phyloP scores from a whole-genome alignment of 2,888 invertebrate species.

The Meghimatium bilineatum region DNA sequence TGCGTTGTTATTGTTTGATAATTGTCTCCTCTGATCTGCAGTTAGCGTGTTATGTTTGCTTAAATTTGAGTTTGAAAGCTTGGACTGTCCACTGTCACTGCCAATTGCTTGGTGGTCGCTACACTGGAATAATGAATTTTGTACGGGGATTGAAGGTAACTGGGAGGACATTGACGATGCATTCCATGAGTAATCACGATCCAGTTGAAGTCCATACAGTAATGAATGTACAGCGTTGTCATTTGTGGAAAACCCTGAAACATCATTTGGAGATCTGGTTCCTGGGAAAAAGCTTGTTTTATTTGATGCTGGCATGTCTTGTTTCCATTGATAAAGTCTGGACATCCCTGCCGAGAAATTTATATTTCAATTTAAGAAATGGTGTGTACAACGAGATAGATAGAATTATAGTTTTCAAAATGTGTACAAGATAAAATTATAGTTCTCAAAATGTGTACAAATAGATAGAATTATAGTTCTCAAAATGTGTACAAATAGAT shows the following conservation, averaged over 20 bases:
- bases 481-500: too few species aligned
- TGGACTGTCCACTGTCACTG: conserved; percentile 18
- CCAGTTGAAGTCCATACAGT: conserved; percentile 16
- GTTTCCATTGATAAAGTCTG: conserved; percentile 42
- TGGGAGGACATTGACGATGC: conserved; percentile 34
- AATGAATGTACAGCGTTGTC: conserved; percentile 20
- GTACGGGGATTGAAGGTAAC: background rate
- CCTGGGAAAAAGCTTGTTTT: conserved; percentile 19
- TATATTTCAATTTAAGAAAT: background rate
- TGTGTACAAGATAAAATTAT: too few species aligned
- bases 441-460: too few species aligned
- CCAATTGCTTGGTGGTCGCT: background rate
- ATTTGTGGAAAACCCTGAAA: background rate
- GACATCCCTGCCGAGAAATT: conserved; percentile 32
- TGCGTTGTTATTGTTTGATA: conserved; percentile 33
- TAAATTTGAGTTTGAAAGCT: background rate
- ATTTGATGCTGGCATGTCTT: background rate
- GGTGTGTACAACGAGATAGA: too few species aligned
- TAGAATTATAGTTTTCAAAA: too few species aligned
- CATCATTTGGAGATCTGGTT: background rate
- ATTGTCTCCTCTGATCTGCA: conserved; percentile 16
- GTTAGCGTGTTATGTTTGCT: background rate
- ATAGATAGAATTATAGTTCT: too few species aligned
- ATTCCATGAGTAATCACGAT: conserved; percentile 44
- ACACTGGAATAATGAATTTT: conserved; percentile 6